Conservation (phyloP, 2,113 vertebrate species). For the Phoxinus phoxinus region DNA sequence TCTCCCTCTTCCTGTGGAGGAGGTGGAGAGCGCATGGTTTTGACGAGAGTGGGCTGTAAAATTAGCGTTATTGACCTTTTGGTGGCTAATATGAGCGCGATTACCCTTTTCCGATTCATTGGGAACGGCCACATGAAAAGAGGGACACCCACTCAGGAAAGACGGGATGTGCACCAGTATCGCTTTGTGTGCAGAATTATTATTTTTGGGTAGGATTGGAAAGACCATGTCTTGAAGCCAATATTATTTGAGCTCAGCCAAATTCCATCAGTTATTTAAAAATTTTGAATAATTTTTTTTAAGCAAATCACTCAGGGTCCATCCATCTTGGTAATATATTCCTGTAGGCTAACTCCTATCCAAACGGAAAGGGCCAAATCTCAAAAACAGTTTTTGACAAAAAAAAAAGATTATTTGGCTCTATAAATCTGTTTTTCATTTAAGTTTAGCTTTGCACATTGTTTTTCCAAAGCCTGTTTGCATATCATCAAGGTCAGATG, state of each 20-base stretch:
- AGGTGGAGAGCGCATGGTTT: slow-evolving; percentile 57
- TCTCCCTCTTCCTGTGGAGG: not conserved
- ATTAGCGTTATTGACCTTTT: slow-evolving; percentile 21
- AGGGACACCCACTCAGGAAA: not conserved
- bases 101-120: slow-evolving; percentile 43
- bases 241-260: not conserved
- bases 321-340: too few relatives aligned
- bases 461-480: not conserved
- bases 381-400: not conserved
- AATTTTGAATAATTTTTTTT: not conserved
- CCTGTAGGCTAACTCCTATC: not conserved
- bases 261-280: not conserved
- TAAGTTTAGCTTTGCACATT: not conserved
- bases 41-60: slow-evolving; percentile 42
- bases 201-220: not conserved
- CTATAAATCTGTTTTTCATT: not conserved
- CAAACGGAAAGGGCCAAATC: not conserved
- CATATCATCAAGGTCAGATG: not conserved
- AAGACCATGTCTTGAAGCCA: not conserved
- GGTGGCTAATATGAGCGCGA: slow-evolving; percentile 1
- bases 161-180: not conserved
- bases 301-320: too few relatives aligned
- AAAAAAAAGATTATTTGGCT: not conserved
- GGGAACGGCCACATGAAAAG: not conserved
- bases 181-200: not conserved